These are phyloP conservation scores for Heteromurus nitidus DNA, from an alignment of 2,888 invertebrate species.

Conservation along the genomic window DNA sequence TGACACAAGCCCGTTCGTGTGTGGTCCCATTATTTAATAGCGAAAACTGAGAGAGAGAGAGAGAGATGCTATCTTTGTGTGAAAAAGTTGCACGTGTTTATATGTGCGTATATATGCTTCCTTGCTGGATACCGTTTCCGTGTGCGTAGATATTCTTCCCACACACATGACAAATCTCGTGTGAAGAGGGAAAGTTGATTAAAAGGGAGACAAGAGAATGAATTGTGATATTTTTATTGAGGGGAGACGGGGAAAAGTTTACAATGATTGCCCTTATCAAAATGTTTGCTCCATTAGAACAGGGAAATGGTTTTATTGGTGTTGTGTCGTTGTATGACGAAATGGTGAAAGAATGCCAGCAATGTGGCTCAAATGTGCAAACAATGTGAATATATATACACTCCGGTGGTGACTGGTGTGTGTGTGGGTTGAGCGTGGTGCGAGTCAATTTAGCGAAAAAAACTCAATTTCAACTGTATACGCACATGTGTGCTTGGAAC, in stretches of 20 bases:
- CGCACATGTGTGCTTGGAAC: background rate
- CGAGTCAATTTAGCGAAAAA: constrained; percentile 48
- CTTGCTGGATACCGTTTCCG: too few relatives aligned
- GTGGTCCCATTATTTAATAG: too few relatives aligned
- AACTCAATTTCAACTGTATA: background rate
- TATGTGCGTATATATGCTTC: too few relatives aligned
- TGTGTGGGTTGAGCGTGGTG: background rate
- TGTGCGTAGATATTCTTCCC: too few relatives aligned
- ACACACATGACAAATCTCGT: too few relatives aligned
- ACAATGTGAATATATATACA: background rate
- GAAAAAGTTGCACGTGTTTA: constrained; percentile 1
- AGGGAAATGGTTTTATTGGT: constrained; percentile 8
- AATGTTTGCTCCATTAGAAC: too few relatives aligned
- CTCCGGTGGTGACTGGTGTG: background rate
- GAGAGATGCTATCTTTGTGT: too few relatives aligned
- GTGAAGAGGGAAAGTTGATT: background rate
- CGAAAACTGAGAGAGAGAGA: too few relatives aligned
- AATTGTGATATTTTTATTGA: too few relatives aligned
- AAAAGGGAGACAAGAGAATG: background rate
- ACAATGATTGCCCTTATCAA: too few relatives aligned
- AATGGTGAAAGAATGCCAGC: constrained; percentile 27
- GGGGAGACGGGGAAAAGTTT: too few relatives aligned
- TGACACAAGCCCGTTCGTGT: too few relatives aligned
- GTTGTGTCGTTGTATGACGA: background rate
- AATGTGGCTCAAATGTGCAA: background rate